Conservation (phyloP, 2,888 invertebrate species). For the Parnassius apollo region DNA sequence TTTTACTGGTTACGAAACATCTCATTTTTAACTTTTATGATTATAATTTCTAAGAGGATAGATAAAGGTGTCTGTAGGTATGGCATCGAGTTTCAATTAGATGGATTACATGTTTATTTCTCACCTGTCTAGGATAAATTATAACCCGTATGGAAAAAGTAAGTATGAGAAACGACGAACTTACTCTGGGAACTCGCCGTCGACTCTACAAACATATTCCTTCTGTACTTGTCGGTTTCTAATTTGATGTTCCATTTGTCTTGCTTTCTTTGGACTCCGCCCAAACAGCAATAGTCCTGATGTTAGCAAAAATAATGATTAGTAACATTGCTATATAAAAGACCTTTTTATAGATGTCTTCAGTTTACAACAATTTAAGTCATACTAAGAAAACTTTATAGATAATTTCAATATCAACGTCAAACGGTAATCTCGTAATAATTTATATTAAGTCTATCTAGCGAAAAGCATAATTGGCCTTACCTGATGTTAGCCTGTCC, state of each 20-base stretch:
- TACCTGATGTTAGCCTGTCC: constrained; percentile 97
- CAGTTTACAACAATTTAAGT: no score
- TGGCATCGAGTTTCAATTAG: no score
- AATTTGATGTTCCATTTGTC: constrained; percentile 97
- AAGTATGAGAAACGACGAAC: constrained; percentile 43
- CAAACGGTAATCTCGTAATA: background rate
- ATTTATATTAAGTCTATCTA: background rate
- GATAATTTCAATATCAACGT: no score
- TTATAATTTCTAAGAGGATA: no score
- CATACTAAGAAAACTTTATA: no score
- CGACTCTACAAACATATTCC: constrained; percentile 97
- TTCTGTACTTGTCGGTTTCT: constrained; percentile 95
- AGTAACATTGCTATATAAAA: no score
- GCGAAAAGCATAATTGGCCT: constrained; percentile 24
- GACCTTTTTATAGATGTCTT: no score
- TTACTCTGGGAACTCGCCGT: constrained; percentile 96
- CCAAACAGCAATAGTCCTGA: constrained; percentile 93
- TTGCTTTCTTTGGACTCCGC: constrained; percentile 94
- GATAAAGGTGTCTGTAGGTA: no score
- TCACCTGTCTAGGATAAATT: no score
- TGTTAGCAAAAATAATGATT: constrained; percentile 20
- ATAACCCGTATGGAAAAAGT: background rate
- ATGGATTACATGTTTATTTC: no score
- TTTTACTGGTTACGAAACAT: no score
- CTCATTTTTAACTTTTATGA: no score